These are phyloP conservation scores for Notolabrus celidotus DNA, from an alignment of 2,797 vertebrate species.

Conservation along the genomic window DNA sequence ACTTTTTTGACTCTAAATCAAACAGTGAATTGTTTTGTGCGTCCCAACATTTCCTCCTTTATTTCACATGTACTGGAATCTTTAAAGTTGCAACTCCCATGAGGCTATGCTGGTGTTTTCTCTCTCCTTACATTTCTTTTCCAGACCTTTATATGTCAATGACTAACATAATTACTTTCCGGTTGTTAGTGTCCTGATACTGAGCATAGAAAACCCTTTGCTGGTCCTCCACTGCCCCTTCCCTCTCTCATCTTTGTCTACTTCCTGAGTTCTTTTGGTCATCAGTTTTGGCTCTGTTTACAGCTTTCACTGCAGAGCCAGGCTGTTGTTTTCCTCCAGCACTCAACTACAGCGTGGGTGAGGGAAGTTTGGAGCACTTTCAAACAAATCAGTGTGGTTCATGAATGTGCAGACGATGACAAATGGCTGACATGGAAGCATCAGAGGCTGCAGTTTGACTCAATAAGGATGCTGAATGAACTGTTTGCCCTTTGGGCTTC, in stretches of 20 bases:
- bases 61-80: slow-evolving; percentile 11
- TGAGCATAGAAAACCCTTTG: slow-evolving; percentile 10
- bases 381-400: slow-evolving; percentile 35
- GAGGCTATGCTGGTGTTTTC: slow-evolving; percentile 14
- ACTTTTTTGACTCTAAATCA: background rate
- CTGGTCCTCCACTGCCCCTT: slow-evolving; percentile 11
- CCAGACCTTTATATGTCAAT: slow-evolving; percentile 35
- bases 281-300: slow-evolving; percentile 2
- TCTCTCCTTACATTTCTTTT: slow-evolving; percentile 8
- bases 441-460: slow-evolving; percentile 4
- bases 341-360: slow-evolving; percentile 15
- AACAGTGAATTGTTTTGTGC: background rate
- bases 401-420: slow-evolving; percentile 33
- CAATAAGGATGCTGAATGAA: slow-evolving; percentile 15
- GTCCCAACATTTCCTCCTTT: slow-evolving; percentile 13
- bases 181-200: slow-evolving; percentile 29
- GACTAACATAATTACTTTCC: slow-evolving; percentile 50
- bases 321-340: slow-evolving; percentile 46
- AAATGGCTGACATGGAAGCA: slow-evolving; percentile 26
- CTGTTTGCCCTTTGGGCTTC: slow-evolving; percentile 11
- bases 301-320: slow-evolving; percentile 21
- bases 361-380: slow-evolving; percentile 33
- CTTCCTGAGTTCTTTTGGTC: slow-evolving; percentile 8
- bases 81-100: background rate
- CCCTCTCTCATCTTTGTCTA: slow-evolving; percentile 22